These are phyloP conservation scores for Pseudochirops corinnae DNA, from an alignment of 2,797 vertebrate genomes.

Conservation along the genomic window DNA sequence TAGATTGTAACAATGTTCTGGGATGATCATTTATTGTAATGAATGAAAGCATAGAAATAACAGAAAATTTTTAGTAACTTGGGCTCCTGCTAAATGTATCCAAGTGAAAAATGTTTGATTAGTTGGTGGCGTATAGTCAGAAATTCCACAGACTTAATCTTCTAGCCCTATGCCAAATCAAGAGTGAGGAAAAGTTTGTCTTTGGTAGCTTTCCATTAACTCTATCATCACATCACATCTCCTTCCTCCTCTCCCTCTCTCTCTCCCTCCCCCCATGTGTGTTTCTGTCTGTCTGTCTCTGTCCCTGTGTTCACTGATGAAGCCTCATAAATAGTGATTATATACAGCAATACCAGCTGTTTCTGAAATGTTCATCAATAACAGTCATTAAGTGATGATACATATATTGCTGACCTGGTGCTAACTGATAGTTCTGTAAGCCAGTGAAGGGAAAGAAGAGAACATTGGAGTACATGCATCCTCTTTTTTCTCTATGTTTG, in stretches of 20 bases:
- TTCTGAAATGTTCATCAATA: neutral
- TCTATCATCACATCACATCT: neutral
- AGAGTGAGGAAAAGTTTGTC: slow-evolving; percentile 29
- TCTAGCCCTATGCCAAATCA: neutral
- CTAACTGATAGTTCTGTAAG: neutral
- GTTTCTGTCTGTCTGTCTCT: too few relatives aligned
- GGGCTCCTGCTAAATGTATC: neutral
- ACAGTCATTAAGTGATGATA: neutral
- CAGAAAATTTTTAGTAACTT: neutral
- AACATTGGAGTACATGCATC: neutral
- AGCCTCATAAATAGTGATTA: neutral
- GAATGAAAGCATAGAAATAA: neutral
- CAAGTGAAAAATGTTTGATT: neutral
- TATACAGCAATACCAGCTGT: neutral
- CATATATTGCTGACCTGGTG: neutral
- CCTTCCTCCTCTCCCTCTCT: neutral
- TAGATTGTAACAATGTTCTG: neutral
- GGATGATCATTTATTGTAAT: neutral
- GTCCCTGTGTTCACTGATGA: neutral
- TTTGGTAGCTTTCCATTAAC: neutral
- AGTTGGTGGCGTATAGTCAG: neutral
- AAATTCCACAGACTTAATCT: neutral
- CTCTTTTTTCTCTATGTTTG: neutral
- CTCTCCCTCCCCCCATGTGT: neutral
- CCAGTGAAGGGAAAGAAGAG: neutral